A percentile compares a stretch with the other conserved stretches of the same genome.
These are phyloP conservation scores for Ricordea florida DNA, from an alignment of 92 coral and sea anemone species.

Conservation along the genomic window DNA sequence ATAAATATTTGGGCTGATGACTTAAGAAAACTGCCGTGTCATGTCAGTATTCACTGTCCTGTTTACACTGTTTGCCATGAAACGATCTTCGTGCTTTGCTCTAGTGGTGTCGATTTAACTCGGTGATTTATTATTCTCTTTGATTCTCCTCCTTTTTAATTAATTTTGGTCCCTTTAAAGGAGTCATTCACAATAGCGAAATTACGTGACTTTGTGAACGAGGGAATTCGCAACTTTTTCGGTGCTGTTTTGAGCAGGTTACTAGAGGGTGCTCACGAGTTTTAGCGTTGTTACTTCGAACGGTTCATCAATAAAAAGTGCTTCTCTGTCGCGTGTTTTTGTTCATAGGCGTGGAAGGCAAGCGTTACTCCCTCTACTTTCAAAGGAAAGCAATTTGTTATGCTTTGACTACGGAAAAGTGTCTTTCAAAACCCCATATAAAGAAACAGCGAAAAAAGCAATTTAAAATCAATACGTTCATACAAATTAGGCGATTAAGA, in stretches of 20 bases:
- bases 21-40: not conserved
- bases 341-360: not conserved
- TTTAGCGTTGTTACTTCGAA: no score
- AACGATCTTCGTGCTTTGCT: not conserved
- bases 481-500: conserved; percentile 65
- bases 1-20: conserved; percentile 17
- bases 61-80: not conserved
- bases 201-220: conserved; percentile 43
- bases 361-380: not conserved
- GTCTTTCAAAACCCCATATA: conserved; percentile 21
- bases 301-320: no score
- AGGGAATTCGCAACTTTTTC: conserved; percentile 13
- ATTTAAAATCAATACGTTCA: conserved; percentile 54
- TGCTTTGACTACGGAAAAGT: not conserved
- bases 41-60: not conserved
- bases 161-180: conserved; percentile 51
- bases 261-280: no score
- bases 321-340: not conserved
- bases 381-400: conserved; percentile 2
- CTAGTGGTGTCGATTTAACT: conserved; percentile 4
- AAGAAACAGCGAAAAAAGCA: conserved; percentile 34
- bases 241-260: not conserved
- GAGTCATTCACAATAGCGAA: conserved; percentile 40
- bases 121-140: conserved; percentile 30
- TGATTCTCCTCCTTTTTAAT: conserved; percentile 59